Percentiles rank a stretch among this genome's conserved stretches.
phyloP scores from a whole-genome alignment of 2,113 vertebrate genomes.

The Gobiocypris rarus region DNA sequence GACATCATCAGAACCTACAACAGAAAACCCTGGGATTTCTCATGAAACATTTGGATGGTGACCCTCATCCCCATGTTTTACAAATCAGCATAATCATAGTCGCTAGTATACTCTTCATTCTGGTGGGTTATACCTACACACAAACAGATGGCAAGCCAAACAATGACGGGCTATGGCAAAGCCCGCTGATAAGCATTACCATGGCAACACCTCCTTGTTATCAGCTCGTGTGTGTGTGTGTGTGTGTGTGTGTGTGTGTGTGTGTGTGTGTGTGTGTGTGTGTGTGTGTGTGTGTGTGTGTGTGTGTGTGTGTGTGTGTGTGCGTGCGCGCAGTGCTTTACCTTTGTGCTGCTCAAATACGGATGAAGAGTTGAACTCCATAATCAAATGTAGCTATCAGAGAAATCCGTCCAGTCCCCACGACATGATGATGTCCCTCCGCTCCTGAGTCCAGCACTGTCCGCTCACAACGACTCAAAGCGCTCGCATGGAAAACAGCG shows the following conservation, averaged over 20 bases:
- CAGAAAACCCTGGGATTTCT: neutral
- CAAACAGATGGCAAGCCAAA: conserved; percentile 3
- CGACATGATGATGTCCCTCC: conserved; percentile 14
- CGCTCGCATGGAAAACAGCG: neutral
- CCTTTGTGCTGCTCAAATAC: conserved; percentile 88
- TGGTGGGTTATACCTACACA: neutral
- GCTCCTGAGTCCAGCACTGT: neutral
- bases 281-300: neutral
- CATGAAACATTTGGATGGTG: neutral
- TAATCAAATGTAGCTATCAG: conserved; percentile 60
- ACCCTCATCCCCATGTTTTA: neutral
- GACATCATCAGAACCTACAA: neutral
- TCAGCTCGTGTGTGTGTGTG: neutral
- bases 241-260: no score
- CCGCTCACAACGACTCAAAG: neutral
- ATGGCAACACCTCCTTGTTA: conserved; percentile 59
- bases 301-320: no score
- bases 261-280: conserved; percentile 1
- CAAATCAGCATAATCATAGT: neutral
- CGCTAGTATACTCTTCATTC: neutral
- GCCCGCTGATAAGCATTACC: conserved; percentile 50
- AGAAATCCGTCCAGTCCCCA: conserved; percentile 34
- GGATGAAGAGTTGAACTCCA: conserved; percentile 87
- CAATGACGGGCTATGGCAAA: conserved; percentile 26
- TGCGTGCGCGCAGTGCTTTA: conserved; percentile 64